These are phyloP conservation scores for Salticus scenicus DNA, from an alignment of 2,888 invertebrate species.

Conservation along the genomic window DNA sequence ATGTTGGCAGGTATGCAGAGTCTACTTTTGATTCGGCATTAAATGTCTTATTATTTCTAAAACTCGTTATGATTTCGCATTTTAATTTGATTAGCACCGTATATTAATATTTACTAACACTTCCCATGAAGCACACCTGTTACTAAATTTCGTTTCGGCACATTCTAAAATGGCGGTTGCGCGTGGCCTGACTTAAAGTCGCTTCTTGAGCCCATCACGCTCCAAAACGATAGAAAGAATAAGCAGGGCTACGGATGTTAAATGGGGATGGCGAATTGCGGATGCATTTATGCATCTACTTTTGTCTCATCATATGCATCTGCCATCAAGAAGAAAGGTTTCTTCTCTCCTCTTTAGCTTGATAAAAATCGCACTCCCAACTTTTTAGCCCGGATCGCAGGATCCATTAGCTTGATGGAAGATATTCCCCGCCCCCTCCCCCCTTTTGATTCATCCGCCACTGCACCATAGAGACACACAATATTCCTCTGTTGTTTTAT, in stretches of 20 bases:
- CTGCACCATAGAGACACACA: constrained; percentile 23
- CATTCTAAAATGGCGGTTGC: constrained; percentile 29
- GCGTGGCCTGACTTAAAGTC: neutral
- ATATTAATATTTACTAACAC: no score
- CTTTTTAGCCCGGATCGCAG: constrained; percentile 53
- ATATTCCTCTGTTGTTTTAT: constrained; percentile 42
- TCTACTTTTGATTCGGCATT: no score
- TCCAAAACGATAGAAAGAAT: constrained; percentile 40
- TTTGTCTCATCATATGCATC: constrained; percentile 67
- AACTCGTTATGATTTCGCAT: no score
- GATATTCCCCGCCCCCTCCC: neutral
- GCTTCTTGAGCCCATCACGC: neutral
- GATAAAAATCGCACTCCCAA: constrained; percentile 64
- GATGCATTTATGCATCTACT: constrained; percentile 68
- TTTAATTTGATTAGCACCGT: no score
- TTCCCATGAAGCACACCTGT: constrained; percentile 13
- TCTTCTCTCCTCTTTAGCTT: constrained; percentile 64
- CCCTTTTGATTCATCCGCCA: no score
- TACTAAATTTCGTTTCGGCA: neutral
- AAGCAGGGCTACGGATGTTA: constrained; percentile 38
- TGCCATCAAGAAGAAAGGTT: constrained; percentile 66
- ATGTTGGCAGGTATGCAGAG: no score
- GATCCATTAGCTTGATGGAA: constrained; percentile 67
- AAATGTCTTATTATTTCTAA: no score
- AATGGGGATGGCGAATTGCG: constrained; percentile 63